These are phyloP conservation scores for Gymnocephalus cernua DNA, from an alignment of 2,113 vertebrate species.

Conservation along the genomic window DNA sequence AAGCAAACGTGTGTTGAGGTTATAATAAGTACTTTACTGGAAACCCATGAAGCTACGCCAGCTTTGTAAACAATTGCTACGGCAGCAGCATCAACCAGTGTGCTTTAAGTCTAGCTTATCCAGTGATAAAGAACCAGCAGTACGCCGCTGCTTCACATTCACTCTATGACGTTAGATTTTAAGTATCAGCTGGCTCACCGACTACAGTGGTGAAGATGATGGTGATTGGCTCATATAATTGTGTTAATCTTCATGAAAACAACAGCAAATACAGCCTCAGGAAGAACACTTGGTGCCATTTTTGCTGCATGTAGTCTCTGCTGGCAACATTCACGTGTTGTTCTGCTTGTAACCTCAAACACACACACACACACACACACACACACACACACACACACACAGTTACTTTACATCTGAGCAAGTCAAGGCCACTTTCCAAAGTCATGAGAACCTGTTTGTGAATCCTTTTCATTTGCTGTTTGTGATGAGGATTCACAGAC, in stretches of 20 bases:
- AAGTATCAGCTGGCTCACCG: conserved; percentile 1
- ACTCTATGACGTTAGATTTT: conserved; percentile 8
- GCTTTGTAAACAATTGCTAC: background rate
- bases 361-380: background rate
- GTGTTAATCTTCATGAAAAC: background rate
- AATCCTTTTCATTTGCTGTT: no score
- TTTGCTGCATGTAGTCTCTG: background rate
- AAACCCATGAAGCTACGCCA: background rate
- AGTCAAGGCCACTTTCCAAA: conserved; percentile 51
- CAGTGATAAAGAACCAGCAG: conserved; percentile 56
- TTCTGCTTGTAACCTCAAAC: background rate
- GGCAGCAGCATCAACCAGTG: conserved; percentile 27
- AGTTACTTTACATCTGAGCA: background rate
- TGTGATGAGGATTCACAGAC: conserved; percentile 18
- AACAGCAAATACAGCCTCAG: background rate
- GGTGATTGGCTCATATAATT: conserved; percentile 8
- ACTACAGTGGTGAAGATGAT: conserved; percentile 5
- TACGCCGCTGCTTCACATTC: conserved; percentile 50
- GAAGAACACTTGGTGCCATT: background rate
- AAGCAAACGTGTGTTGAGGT: conserved; percentile 9
- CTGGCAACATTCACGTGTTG: background rate
- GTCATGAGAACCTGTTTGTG: background rate
- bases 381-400: background rate
- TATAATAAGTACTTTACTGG: conserved; percentile 19
- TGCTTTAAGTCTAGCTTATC: conserved; percentile 47